These are phyloP conservation scores for Ceratoteleas bidentatus DNA, from an alignment of 1,140 invertebrate genomes.

Conservation along the genomic window DNA sequence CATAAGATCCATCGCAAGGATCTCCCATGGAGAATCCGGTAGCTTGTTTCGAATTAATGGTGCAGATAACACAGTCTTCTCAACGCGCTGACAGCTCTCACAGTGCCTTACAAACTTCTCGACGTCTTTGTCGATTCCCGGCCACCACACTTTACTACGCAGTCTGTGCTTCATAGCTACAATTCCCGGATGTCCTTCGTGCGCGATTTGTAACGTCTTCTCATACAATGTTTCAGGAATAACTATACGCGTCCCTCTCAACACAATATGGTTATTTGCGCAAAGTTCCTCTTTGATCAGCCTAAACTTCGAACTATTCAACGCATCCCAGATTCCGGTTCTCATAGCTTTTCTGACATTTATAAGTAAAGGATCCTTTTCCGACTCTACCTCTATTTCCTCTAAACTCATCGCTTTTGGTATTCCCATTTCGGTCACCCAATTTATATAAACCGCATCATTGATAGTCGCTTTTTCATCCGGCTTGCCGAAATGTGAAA, in stretches of 20 bases:
- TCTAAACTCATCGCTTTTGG: conserved; percentile 18
- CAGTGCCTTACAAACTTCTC: background rate
- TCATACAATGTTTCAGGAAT: conserved; percentile 56
- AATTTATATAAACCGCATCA: background rate
- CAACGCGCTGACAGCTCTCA: background rate
- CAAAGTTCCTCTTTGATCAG: conserved; percentile 52
- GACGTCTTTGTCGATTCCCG: conserved; percentile 1
- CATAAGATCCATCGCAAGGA: conserved; percentile 11
- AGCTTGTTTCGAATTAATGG: background rate
- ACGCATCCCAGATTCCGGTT: conserved; percentile 6
- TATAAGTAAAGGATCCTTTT: conserved; percentile 2
- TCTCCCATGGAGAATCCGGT: conserved; percentile 30
- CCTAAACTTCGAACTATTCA: conserved; percentile 21
- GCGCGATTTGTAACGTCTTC: conserved; percentile 71
- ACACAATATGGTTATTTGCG: conserved; percentile 31
- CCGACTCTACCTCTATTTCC: conserved; percentile 37
- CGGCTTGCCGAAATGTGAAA: conserved; percentile 26
- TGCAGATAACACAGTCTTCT: background rate
- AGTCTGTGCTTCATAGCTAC: conserved; percentile 82
- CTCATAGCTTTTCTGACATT: conserved; percentile 23
- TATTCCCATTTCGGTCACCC: background rate
- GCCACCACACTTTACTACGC: conserved; percentile 7
- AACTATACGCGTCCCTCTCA: conserved; percentile 54
- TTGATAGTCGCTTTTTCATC: background rate
- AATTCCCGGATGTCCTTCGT: conserved; percentile 81